Percentiles rank a stretch among this genome's conserved stretches.
Conservation (phyloP, 2,888 invertebrate species). For the Sipha maydis region DNA sequence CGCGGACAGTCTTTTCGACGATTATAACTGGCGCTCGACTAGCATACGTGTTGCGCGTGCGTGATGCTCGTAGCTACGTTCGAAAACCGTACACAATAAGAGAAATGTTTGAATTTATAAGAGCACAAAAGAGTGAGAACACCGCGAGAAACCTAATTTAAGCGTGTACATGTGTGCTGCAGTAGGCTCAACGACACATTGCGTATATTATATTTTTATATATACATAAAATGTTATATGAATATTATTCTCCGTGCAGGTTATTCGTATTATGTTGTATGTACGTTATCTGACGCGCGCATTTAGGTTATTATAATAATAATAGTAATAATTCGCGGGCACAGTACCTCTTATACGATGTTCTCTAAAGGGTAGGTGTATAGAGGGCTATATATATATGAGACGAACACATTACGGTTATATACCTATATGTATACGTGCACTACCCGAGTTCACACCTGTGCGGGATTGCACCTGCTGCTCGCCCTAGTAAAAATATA, state of each 20-base stretch:
- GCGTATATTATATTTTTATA: too few species aligned
- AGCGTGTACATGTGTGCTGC: background rate
- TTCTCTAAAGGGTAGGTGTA: background rate
- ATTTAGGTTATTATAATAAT: background rate
- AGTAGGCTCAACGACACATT: background rate
- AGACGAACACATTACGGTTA: background rate
- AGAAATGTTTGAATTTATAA: too few species aligned
- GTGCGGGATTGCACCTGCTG: slow-evolving; percentile 55
- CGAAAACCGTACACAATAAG: too few species aligned
- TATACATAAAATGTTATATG: too few species aligned
- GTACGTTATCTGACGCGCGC: background rate
- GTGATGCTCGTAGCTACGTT: too few species aligned
- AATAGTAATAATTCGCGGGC: slow-evolving; percentile 1
- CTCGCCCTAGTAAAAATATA: slow-evolving; percentile 43
- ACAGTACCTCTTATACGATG: background rate
- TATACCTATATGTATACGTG: background rate
- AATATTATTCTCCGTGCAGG: too few species aligned
- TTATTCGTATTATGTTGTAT: background rate
- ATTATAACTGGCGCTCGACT: too few species aligned
- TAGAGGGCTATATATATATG: background rate
- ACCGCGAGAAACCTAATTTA: too few species aligned
- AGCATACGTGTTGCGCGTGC: too few species aligned
- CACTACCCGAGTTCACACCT: slow-evolving; percentile 51
- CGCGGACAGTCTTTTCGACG: too few species aligned
- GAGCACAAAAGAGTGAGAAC: too few species aligned